These are phyloP conservation scores for Misgurnus mizolepis DNA, from an alignment of 2,113 vertebrate genomes.

Conservation along the genomic window DNA sequence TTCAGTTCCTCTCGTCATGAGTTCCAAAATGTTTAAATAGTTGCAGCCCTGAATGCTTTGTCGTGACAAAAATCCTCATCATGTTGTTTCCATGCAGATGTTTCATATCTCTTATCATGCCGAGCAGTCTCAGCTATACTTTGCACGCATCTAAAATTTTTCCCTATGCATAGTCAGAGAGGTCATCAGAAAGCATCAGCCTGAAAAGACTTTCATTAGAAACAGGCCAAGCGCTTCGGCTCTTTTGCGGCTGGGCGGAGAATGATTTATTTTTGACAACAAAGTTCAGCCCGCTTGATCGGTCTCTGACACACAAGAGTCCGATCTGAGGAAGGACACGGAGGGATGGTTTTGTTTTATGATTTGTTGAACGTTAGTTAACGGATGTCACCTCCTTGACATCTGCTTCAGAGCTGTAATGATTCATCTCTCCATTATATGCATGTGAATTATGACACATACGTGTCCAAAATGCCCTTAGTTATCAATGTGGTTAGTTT, in stretches of 20 bases:
- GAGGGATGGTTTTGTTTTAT: constrained; percentile 48
- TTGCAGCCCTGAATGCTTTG: neutral
- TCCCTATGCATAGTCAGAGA: neutral
- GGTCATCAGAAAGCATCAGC: neutral
- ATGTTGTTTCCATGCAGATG: neutral
- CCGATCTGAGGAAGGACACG: neutral
- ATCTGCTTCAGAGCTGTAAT: constrained; percentile 25
- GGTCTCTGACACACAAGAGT: constrained; percentile 4
- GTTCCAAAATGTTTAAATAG: neutral
- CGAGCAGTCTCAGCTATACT: neutral
- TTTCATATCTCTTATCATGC: too few relatives aligned
- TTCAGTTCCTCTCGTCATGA: too few relatives aligned
- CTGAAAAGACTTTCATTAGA: constrained; percentile 51
- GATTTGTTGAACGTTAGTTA: constrained; percentile 22
- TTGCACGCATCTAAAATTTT: neutral
- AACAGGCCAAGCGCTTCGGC: constrained; percentile 42
- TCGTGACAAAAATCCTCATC: neutral
- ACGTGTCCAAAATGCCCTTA: neutral
- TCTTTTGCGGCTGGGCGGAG: constrained; percentile 30
- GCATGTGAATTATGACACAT: constrained; percentile 9
- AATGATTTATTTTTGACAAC: constrained; percentile 53
- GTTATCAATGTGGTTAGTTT: neutral
- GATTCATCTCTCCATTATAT: constrained; percentile 29
- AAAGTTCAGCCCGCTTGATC: constrained; percentile 33
- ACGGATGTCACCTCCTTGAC: constrained; percentile 42